Evolutionary conservation across 2,888 invertebrate genomes (phyloP).

Genomic region (Magallana nippona): DNA sequence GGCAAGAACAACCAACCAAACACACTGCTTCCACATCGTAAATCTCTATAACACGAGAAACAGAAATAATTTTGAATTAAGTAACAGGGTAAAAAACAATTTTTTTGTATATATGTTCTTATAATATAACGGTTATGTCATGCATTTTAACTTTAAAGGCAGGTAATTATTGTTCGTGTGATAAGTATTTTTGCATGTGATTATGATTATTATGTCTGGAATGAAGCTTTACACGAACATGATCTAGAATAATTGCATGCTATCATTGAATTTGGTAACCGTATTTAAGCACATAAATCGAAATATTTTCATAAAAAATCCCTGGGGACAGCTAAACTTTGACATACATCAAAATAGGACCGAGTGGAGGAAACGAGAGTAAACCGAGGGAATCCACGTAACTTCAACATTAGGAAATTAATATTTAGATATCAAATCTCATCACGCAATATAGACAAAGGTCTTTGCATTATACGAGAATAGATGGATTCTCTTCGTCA

Average conservation of each 20-base stretch:
- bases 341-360: not conserved
- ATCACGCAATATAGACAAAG: constrained; percentile 6
- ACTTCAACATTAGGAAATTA: constrained; percentile 28
- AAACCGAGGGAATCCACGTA: not conserved
- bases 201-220: constrained; percentile 6
- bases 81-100: too few species aligned
- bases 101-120: too few species aligned
- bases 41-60: not conserved
- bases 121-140: too few species aligned
- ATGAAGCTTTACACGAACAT: constrained; percentile 13
- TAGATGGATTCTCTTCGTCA: not conserved
- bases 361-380: not conserved
- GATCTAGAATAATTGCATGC: not conserved
- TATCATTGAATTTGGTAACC: not conserved
- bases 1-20: not conserved
- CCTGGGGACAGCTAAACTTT: not conserved
- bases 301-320: not conserved
- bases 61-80: too few species aligned
- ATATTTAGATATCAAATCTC: constrained; percentile 30
- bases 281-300: not conserved
- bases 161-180: not conserved
- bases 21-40: not conserved
- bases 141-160: not conserved
- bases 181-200: not conserved
- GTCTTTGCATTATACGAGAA: not conserved